Conservation (phyloP, 2,113 vertebrate species). For the Miniopterus natalensis region DNA sequence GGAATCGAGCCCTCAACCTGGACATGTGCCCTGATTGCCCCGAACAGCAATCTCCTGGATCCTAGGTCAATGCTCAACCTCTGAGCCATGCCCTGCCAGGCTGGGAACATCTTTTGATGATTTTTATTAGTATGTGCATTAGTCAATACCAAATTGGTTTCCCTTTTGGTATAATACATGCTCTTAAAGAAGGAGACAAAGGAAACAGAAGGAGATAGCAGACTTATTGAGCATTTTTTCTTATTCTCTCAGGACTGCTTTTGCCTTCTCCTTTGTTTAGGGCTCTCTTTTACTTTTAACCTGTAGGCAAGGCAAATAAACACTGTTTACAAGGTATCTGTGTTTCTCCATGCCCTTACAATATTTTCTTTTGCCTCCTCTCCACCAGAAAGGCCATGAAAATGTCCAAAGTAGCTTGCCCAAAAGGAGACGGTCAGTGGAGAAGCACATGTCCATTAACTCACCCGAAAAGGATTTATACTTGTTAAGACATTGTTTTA, state of each 20-base stretch:
- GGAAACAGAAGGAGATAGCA: not conserved
- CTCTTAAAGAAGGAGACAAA: constrained; percentile 51
- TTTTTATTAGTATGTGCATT: constrained; percentile 39
- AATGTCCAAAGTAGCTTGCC: not conserved
- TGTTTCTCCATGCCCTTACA: not conserved
- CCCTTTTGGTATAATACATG: not conserved
- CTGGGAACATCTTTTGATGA: constrained; percentile 14
- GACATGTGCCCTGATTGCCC: too few species aligned
- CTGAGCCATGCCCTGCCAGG: too few species aligned
- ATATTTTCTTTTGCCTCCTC: constrained; percentile 18
- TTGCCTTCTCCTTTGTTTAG: constrained; percentile 35
- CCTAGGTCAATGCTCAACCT: too few species aligned
- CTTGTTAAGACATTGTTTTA: not conserved
- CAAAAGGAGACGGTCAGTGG: not conserved
- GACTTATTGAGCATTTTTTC: constrained; percentile 58
- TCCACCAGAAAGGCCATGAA: not conserved
- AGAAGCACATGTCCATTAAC: not conserved
- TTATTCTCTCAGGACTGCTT: constrained; percentile 51
- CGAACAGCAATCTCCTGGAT: too few species aligned
- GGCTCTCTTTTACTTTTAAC: constrained; percentile 47
- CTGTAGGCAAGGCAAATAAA: not conserved
- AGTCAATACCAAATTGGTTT: constrained; percentile 54
- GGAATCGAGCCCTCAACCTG: too few species aligned
- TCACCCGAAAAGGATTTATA: not conserved
- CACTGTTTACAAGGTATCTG: constrained; percentile 16